A percentile compares a stretch with the other conserved stretches of the same genome.
These are phyloP conservation scores for Trematocara unimaculatum DNA, from an alignment of 2,113 vertebrate species.

Conservation along the genomic window DNA sequence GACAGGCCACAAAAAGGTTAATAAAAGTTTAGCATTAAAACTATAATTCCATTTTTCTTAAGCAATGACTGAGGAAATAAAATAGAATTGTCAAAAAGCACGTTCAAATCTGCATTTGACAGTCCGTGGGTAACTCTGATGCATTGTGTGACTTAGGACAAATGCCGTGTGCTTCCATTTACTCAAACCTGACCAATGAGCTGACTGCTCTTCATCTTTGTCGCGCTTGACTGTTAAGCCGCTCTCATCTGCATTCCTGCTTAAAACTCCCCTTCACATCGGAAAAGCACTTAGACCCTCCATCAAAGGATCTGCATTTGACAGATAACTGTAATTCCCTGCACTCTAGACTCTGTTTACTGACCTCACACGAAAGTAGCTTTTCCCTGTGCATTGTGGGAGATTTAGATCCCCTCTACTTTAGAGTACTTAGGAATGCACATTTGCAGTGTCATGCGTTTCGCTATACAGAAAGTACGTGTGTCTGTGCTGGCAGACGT, in stretches of 20 bases:
- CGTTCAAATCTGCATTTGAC: neutral
- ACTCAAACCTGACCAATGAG: slow-evolving; percentile 29
- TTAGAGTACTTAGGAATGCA: slow-evolving; percentile 21
- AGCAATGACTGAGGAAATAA: neutral
- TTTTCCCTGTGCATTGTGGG: slow-evolving; percentile 58
- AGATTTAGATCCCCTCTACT: slow-evolving; percentile 54
- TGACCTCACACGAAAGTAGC: slow-evolving; percentile 60
- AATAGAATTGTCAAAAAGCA: neutral
- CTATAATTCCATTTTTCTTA: neutral
- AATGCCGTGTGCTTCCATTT: neutral
- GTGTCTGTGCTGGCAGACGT: neutral
- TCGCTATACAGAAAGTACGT: neutral
- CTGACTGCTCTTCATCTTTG: neutral
- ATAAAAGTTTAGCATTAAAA: neutral
- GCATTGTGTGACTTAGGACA: neutral
- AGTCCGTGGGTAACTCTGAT: neutral
- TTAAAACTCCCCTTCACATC: slow-evolving; percentile 12
- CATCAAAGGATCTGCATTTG: slow-evolving; percentile 60
- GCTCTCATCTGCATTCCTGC: slow-evolving; percentile 38
- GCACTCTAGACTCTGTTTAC: slow-evolving; percentile 54
- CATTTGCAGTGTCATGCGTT: slow-evolving; percentile 52
- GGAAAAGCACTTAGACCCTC: slow-evolving; percentile 47
- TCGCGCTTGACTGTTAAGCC: slow-evolving; percentile 4
- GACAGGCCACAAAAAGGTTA: neutral
- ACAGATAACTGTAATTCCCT: slow-evolving; percentile 64